Evolutionary conservation across 2,888 invertebrate species (phyloP).

Genomic region (Sphinx pinastri): DNA sequence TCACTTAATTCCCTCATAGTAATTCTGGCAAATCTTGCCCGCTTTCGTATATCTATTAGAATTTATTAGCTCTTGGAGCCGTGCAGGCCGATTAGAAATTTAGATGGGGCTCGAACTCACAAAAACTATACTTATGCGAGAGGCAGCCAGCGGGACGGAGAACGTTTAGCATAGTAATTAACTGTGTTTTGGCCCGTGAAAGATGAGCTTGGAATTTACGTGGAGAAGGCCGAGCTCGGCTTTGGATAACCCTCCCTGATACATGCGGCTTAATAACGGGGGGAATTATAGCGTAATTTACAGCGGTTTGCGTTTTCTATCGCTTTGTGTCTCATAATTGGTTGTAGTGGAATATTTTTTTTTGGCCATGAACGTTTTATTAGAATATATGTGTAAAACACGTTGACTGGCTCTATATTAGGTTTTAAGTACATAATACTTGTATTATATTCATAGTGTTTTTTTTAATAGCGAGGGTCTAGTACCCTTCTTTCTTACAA

Average conservation of each 20-base stretch:
- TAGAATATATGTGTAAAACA: no score
- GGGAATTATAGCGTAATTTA: background rate
- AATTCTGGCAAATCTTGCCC: conserved; percentile 31
- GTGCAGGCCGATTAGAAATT: conserved; percentile 54
- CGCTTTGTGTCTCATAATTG: background rate
- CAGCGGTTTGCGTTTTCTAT: background rate
- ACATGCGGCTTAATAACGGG: background rate
- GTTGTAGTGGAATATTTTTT: no score
- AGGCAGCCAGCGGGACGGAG: conserved; percentile 35
- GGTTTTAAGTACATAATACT: no score
- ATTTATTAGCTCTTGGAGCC: conserved; percentile 51
- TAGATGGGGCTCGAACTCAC: conserved; percentile 48
- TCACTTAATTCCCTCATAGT: conserved; percentile 5
- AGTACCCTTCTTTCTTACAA: no score
- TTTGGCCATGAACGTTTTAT: no score
- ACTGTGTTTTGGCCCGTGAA: conserved; percentile 41
- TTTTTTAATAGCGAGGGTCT: no score
- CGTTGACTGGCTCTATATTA: no score
- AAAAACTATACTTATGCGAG: conserved; percentile 53
- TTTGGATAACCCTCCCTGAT: background rate
- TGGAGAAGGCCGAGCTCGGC: conserved; percentile 4
- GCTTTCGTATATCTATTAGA: conserved; percentile 42
- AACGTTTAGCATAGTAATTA: conserved; percentile 62
- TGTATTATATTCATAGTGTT: no score
- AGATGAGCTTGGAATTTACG: conserved; percentile 34